These are phyloP conservation scores for Cephonodes hylas DNA, from an alignment of 2,888 invertebrate genomes.

Conservation along the genomic window DNA sequence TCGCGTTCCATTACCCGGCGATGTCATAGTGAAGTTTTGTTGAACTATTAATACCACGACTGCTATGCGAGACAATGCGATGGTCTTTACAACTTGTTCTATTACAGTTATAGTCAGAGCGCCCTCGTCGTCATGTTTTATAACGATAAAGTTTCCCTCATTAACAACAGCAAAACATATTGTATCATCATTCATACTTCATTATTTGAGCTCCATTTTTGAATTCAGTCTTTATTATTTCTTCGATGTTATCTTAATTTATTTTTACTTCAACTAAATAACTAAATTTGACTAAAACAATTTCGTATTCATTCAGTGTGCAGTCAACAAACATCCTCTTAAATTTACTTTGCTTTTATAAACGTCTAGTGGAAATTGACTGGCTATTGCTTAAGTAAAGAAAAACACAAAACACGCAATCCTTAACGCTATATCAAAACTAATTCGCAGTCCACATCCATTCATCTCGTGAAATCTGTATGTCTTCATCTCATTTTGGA, in stretches of 20 bases:
- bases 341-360: constrained; percentile 60
- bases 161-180: neutral
- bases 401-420: constrained; percentile 60
- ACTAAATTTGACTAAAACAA: neutral
- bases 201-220: neutral
- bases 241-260: neutral
- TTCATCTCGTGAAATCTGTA: constrained; percentile 67
- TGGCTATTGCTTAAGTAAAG: constrained; percentile 54
- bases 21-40: neutral
- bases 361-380: constrained; percentile 49
- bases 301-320: constrained; percentile 18
- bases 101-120: neutral
- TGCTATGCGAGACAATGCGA: constrained; percentile 1
- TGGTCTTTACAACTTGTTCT: neutral
- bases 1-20: neutral
- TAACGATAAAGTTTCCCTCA: neutral
- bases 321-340: constrained; percentile 39
- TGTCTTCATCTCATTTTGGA: constrained; percentile 76
- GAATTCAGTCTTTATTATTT: neutral
- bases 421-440: constrained; percentile 47
- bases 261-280: too few relatives aligned
- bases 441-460: constrained; percentile 34
- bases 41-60: constrained; percentile 2
- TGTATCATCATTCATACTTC: neutral
- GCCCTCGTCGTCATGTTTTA: neutral